A percentile compares a stretch with the other conserved stretches of the same genome.
phyloP scores from a whole-genome alignment of 2,797 vertebrate genomes.

The Eidolon dupreanum region DNA sequence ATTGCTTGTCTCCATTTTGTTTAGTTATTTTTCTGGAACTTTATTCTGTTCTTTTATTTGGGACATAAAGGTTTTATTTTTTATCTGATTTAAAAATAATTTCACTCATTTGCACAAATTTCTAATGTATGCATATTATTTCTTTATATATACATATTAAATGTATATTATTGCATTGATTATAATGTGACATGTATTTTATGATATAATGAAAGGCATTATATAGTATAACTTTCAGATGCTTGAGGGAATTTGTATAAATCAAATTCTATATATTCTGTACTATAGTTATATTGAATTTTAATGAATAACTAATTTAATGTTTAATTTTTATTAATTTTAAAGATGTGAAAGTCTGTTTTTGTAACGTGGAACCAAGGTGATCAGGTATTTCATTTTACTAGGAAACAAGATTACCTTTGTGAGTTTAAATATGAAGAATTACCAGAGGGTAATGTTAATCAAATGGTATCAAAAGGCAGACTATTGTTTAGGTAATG shows the following conservation, averaged over 20 bases:
- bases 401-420: neutral
- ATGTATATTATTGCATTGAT: neutral
- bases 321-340: too few relatives aligned
- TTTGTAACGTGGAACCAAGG: neutral
- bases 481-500: neutral
- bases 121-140: neutral
- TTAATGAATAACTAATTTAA: too few relatives aligned
- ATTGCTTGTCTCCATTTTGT: too few relatives aligned
- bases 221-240: neutral
- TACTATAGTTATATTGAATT: neutral
- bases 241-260: neutral
- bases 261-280: neutral
- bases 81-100: too few relatives aligned
- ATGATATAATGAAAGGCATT: neutral
- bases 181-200: neutral
- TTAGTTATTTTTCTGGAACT: too few relatives aligned
- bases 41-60: too few relatives aligned
- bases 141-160: neutral
- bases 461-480: neutral
- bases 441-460: neutral
- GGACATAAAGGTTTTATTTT: too few relatives aligned
- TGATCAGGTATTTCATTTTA: neutral
- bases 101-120: neutral
- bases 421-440: neutral
- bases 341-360: neutral